phyloP scores from a whole-genome alignment of 1,140 invertebrate species.

The Apis cerana region DNA sequence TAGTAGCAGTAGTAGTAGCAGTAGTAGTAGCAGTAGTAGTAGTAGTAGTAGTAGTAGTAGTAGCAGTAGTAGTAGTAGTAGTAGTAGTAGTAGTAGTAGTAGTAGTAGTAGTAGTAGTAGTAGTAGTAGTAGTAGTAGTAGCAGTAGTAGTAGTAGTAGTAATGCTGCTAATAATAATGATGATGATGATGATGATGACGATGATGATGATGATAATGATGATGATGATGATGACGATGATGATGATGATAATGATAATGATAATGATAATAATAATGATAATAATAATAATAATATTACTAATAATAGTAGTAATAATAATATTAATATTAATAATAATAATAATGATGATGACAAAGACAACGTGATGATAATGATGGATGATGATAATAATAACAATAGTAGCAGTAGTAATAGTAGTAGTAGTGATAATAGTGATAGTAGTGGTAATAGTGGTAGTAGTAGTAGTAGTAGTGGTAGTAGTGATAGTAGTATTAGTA shows the following conservation, averaged over 20 bases:
- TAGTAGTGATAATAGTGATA: too few species aligned
- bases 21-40: fast-evolving
- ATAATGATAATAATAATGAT: neutral
- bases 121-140: neutral
- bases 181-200: neutral
- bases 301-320: neutral
- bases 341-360: too few species aligned
- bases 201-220: neutral
- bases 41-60: neutral
- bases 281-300: neutral
- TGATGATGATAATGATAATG: neutral
- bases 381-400: too few species aligned
- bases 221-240: neutral
- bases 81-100: neutral
- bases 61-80: neutral
- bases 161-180: neutral
- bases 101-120: neutral
- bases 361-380: too few species aligned
- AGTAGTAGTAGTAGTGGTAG: too few species aligned
- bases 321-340: neutral
- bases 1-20: neutral
- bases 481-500: too few species aligned
- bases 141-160: neutral
- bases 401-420: neutral
- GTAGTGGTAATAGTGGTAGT: too few species aligned